phyloP scores from a whole-genome alignment of 2,797 vertebrate species.

The Spizella passerina region DNA sequence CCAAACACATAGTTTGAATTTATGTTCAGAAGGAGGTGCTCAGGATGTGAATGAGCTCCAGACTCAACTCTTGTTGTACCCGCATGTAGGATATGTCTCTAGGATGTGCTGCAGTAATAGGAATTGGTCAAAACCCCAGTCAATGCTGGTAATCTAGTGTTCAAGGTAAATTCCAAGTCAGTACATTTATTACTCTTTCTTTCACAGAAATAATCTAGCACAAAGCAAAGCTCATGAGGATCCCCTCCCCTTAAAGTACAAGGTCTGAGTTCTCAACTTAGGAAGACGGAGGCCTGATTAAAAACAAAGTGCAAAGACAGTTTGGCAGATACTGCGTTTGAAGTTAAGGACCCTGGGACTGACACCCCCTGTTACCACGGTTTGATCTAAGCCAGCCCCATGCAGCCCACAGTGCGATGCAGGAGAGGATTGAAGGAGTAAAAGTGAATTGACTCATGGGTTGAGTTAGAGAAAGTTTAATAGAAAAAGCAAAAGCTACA shows the following conservation, averaged over 20 bases:
- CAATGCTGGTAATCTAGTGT: background rate
- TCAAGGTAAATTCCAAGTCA: background rate
- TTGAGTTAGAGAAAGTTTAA: background rate
- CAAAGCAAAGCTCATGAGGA: background rate
- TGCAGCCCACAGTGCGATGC: background rate
- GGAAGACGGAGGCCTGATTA: background rate
- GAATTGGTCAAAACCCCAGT: background rate
- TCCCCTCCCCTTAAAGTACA: background rate
- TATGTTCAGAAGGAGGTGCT: background rate
- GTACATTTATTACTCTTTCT: background rate
- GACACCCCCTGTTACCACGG: background rate
- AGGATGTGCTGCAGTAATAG: accelerated
- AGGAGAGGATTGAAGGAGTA: background rate
- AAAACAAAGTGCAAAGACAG: background rate
- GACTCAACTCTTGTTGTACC: background rate
- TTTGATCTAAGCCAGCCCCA: background rate
- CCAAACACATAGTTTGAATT: background rate
- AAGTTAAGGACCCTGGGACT: background rate
- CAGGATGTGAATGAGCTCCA: background rate
- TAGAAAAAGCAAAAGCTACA: background rate
- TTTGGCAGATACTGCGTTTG: background rate
- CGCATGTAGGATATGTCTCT: background rate
- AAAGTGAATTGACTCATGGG: background rate
- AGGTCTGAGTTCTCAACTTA: background rate
- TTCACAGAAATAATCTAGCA: background rate